phyloP scores from a whole-genome alignment of 1,140 invertebrate species.

The Colletes gigas region DNA sequence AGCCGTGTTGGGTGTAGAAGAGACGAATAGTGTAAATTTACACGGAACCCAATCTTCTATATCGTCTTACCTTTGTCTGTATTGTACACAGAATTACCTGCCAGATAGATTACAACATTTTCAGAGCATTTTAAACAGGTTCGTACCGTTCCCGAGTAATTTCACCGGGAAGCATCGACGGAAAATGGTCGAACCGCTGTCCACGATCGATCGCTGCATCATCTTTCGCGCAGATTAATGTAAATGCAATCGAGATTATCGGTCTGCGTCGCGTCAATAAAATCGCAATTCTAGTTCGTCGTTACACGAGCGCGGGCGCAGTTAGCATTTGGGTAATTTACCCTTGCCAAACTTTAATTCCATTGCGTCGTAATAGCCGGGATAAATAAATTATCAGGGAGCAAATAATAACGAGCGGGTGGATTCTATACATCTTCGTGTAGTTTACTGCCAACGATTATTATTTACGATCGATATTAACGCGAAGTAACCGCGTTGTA shows the following conservation, averaged over 20 bases:
- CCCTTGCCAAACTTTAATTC: constrained; percentile 3
- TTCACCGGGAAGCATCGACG: not conserved
- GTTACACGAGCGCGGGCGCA: not conserved
- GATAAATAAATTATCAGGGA: constrained; percentile 33
- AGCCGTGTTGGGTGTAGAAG: too few relatives aligned
- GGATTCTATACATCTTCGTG: not conserved
- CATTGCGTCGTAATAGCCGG: not conserved
- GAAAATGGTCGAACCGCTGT: not conserved
- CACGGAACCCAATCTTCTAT: too few relatives aligned
- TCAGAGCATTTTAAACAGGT: too few relatives aligned
- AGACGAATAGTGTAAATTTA: too few relatives aligned
- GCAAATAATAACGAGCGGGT: constrained; percentile 20
- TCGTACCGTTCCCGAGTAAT: too few relatives aligned
- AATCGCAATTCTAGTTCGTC: constrained; percentile 19
- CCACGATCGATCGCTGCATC: not conserved
- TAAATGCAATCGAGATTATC: constrained; percentile 40
- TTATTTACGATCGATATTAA: constrained; percentile 37
- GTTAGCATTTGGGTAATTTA: constrained; percentile 1
- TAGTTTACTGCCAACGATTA: constrained; percentile 11
- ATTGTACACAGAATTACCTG: too few relatives aligned
- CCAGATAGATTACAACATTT: too few relatives aligned
- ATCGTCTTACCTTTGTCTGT: too few relatives aligned
- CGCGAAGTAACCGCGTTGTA: not conserved
- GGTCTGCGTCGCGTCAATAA: constrained; percentile 24
- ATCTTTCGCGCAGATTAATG: constrained; percentile 22